A percentile compares a stretch with the other conserved stretches of the same genome.
Conservation (phyloP, 2,888 invertebrate species). For the Chaetogeoica ovagalla region DNA sequence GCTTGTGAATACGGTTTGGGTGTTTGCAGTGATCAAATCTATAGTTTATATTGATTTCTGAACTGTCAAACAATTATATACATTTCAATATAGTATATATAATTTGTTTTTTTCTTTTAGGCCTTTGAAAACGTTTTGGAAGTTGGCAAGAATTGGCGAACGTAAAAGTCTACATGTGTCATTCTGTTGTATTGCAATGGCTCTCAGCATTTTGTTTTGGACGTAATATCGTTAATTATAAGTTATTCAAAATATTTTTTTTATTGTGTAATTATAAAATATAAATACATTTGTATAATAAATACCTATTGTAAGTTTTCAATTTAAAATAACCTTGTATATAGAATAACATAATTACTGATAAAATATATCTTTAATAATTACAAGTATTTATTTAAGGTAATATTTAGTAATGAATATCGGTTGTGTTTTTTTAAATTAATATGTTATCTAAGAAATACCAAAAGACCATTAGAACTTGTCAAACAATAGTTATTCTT, state of each 20-base stretch:
- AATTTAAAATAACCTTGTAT: neutral
- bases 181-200: slow-evolving; percentile 87
- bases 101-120: slow-evolving; percentile 64
- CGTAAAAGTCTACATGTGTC: slow-evolving; percentile 96
- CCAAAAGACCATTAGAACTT: too few relatives aligned
- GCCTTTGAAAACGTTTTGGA: slow-evolving; percentile 94
- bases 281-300: neutral
- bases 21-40: too few relatives aligned
- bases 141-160: slow-evolving; percentile 97
- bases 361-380: too few relatives aligned
- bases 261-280: neutral
- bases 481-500: too few relatives aligned
- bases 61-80: neutral
- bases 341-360: neutral
- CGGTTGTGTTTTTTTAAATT: too few relatives aligned
- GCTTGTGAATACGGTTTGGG: too few relatives aligned
- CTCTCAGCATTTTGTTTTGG: slow-evolving; percentile 84
- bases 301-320: neutral
- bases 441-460: too few relatives aligned
- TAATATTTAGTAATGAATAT: too few relatives aligned
- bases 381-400: too few relatives aligned
- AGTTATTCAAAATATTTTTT: neutral
- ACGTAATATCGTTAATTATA: slow-evolving; percentile 59
- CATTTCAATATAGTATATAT: slow-evolving; percentile 41
- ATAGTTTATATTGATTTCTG: neutral